Conservation (phyloP, 2,797 vertebrate species). For the Enteromius afrohamiltoni region DNA sequence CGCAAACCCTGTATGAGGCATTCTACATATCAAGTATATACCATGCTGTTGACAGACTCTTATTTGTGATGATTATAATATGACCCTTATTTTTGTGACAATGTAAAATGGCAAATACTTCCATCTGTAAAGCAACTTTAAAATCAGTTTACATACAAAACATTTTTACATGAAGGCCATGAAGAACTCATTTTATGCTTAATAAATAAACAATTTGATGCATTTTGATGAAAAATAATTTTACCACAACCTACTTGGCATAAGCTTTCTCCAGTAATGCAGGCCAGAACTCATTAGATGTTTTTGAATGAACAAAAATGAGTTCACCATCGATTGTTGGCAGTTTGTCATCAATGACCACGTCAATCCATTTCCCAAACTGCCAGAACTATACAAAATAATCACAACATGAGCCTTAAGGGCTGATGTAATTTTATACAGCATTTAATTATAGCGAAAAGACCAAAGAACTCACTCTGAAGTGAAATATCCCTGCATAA, state of each 20-base stretch:
- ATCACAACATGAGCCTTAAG: not conserved
- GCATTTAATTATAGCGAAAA: not conserved
- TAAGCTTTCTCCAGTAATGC: conserved; percentile 90
- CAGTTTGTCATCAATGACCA: conserved; percentile 79
- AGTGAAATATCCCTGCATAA: conserved; percentile 79
- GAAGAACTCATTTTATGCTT: not conserved
- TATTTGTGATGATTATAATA: not conserved
- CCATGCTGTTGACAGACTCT: not conserved
- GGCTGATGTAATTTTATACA: not conserved
- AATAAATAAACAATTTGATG: not conserved
- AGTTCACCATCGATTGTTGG: conserved; percentile 72
- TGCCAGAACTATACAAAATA: conserved; percentile 75
- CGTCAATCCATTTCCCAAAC: conserved; percentile 78
- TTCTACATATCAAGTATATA: not conserved
- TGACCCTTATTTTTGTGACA: not conserved
- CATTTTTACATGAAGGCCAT: not conserved
- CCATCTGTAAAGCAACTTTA: not conserved
- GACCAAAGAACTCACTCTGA: conserved; percentile 68
- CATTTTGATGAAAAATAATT: not conserved
- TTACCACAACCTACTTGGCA: conserved; percentile 81
- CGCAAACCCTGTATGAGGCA: conserved; percentile 76
- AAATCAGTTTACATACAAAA: not conserved
- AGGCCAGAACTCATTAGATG: conserved; percentile 86
- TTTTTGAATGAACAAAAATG: conserved; percentile 82
- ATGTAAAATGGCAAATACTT: not conserved